Conservation (phyloP, 2,888 invertebrate species). For the Drosophila phalerata region DNA sequence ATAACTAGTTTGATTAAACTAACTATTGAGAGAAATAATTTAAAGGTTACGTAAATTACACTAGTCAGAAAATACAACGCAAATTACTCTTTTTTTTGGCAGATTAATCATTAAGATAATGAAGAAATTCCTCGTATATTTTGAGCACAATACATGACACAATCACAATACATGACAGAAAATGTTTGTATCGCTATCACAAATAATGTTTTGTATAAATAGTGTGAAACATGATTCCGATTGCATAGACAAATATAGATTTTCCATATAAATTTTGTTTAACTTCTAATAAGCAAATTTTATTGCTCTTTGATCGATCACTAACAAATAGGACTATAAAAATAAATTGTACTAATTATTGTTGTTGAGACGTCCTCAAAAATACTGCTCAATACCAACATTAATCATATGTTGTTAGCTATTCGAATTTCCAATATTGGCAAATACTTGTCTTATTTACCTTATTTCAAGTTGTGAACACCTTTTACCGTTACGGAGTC, state of each 20-base stretch:
- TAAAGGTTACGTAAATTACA: slow-evolving; percentile 2
- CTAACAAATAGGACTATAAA: too few species aligned
- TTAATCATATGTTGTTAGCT: slow-evolving; percentile 8
- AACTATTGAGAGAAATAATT: background rate
- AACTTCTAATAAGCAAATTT: too few species aligned
- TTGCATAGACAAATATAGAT: background rate
- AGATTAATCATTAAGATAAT: background rate
- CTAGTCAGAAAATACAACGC: background rate
- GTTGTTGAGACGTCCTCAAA: slow-evolving; percentile 14
- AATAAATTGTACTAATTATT: background rate
- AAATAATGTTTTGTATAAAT: background rate
- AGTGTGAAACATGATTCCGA: background rate
- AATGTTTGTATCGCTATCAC: background rate
- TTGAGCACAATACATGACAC: too few species aligned
- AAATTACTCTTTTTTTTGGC: background rate
- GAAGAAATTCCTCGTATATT: background rate
- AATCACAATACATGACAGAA: background rate
- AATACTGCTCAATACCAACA: slow-evolving; percentile 7
- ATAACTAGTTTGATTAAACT: background rate
- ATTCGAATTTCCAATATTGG: slow-evolving; percentile 13
- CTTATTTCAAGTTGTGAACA: slow-evolving; percentile 62
- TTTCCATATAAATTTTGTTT: too few species aligned
- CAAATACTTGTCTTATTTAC: slow-evolving; percentile 51
- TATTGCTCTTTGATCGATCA: too few species aligned
- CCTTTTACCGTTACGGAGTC: slow-evolving; percentile 46